Percentiles rank a stretch among this genome's conserved stretches.
Conservation (phyloP, 1,140 invertebrate species). For the Plodia interpunctella region DNA sequence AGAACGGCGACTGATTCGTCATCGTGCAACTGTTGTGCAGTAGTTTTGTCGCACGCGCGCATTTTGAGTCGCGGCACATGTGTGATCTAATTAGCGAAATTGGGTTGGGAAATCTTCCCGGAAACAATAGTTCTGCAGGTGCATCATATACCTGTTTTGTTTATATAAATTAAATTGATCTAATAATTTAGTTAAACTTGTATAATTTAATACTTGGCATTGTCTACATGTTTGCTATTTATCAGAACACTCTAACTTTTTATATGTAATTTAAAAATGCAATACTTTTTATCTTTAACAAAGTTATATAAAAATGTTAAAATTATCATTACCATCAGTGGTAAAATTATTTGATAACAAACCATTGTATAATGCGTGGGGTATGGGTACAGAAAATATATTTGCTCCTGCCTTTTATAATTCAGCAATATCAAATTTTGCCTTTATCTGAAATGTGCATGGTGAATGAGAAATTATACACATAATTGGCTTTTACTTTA, state of each 20-base stretch:
- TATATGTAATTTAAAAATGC: no score
- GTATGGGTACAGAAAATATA: background rate
- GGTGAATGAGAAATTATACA: background rate
- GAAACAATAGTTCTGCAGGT: background rate
- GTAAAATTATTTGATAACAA: no score
- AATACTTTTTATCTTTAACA: no score
- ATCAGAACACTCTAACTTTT: no score
- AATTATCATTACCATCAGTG: no score
- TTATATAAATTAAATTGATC: no score
- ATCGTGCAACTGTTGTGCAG: slow-evolving; percentile 23
- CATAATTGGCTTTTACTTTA: background rate
- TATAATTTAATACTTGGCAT: no score
- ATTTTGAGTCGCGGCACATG: slow-evolving; percentile 7
- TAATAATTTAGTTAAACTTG: no score
- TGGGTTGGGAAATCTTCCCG: slow-evolving; percentile 5
- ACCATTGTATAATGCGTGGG: no score
- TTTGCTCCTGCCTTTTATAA: background rate
- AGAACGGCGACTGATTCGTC: slow-evolving; percentile 28
- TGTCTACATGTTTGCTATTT: no score
- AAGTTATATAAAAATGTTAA: no score
- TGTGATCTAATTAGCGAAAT: background rate
- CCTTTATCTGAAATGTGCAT: background rate
- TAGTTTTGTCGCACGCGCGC: slow-evolving; percentile 19
- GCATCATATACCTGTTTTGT: no score
- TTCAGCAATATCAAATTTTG: background rate